Percentiles rank a stretch among this genome's conserved stretches.
Evolutionary conservation across 2,113 vertebrate species (phyloP).

Genomic region (Dromiciops gliroides): DNA sequence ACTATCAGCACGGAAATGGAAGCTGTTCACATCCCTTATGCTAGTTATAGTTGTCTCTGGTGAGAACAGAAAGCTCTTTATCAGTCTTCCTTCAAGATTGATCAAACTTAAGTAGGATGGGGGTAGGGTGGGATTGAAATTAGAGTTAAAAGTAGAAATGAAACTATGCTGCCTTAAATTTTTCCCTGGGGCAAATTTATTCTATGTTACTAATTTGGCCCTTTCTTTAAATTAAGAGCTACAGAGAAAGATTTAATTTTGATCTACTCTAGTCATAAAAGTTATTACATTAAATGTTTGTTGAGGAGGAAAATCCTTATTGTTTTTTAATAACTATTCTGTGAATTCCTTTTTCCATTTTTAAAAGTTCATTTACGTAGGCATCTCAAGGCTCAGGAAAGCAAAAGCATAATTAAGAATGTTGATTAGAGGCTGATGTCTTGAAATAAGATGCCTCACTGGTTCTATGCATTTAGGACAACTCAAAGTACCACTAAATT

Average conservation of each 20-base stretch:
- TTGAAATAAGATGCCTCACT: neutral
- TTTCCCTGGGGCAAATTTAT: neutral
- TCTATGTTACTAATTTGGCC: constrained; percentile 2
- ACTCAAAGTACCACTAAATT: neutral
- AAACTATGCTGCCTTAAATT: neutral
- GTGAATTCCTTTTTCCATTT: constrained; percentile 43
- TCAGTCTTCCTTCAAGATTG: neutral
- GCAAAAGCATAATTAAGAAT: constrained; percentile 23
- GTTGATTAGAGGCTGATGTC: neutral
- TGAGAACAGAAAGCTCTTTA: neutral
- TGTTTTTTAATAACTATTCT: constrained; percentile 28
- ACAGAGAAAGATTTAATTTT: constrained; percentile 51
- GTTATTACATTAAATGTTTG: neutral
- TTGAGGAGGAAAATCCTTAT: constrained; percentile 16
- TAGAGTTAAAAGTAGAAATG: neutral
- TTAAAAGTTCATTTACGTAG: constrained; percentile 1
- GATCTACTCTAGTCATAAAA: constrained; percentile 21
- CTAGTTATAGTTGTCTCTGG: constrained; percentile 12
- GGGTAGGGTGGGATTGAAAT: neutral
- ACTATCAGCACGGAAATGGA: neutral
- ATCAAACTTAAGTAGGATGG: neutral
- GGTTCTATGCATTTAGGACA: constrained; percentile 1
- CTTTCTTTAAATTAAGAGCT: constrained; percentile 6
- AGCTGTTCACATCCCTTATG: neutral
- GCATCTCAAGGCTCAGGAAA: neutral